Base-by-base conservation (phyloP, 1,140 invertebrate species). In the Parapsyche elsis region DNA sequence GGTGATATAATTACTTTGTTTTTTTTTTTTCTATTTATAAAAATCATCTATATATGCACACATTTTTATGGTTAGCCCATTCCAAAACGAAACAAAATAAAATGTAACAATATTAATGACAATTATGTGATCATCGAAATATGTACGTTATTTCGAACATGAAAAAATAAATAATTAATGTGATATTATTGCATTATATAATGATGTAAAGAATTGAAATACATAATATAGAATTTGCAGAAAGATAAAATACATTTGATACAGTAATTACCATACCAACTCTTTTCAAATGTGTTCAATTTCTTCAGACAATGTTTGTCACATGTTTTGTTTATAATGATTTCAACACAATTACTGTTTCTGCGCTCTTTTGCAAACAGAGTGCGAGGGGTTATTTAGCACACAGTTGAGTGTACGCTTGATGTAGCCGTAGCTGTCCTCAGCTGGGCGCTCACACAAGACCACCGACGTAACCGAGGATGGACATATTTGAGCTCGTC, bases 331-430 rank as follows among this genome's bases (percentile, higher is more conserved):
- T 49, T 45, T 77, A 77, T 77, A 77, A 77, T 77, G 75, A 77
- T 77, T 77, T 77, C 71, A 77, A 77, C 75, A 77, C 57, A 64
- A 64, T 77, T 77, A 77, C 75, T 77, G 75, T 77, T 77, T 76
- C 74, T 59, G 49, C 74, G 71, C 71, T 30, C 74, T 59, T 64
- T 77, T 77, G 57, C 75, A 64, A 49, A 30, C 53, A 64, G 53
- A 77, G 75, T 77, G 75, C 75, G 57, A 77, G 75, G 57, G 57
- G 30, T 77, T 44, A 77, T 77, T 64, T 77, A 64, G 75, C 57
- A 77, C 75, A 77, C 75, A 57, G 75, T 77, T 77, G 75, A 49
- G 75, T 77, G 75, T 77, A 77, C 75, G 26, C 75, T 38, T 67
- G 53, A 64, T 77, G 75, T 77, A 26, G 75, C 75, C 75, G 46